Conservation (phyloP, 2,113 vertebrate species). For the Rhinolophus ferrumequinum region DNA sequence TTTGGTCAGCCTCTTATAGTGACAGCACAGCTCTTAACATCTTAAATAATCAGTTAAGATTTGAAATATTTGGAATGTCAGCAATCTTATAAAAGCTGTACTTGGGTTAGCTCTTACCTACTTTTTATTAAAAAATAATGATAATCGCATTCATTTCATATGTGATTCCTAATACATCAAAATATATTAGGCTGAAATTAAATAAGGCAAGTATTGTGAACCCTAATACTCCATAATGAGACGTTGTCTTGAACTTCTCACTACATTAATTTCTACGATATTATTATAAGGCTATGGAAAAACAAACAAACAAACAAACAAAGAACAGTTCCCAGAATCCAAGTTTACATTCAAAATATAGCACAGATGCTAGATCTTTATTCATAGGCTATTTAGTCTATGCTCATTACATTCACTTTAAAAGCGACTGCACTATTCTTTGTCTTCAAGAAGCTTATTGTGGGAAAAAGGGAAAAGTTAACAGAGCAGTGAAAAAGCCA, state of each 20-base stretch:
- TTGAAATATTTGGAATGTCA: background rate
- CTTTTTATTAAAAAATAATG: background rate
- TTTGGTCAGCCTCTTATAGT: background rate
- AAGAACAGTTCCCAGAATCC: background rate
- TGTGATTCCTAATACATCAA: background rate
- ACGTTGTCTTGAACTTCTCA: background rate
- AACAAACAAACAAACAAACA: too few species aligned
- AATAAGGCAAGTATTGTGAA: background rate
- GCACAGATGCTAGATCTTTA: background rate
- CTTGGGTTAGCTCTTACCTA: background rate
- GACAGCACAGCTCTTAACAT: background rate
- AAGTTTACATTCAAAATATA: background rate
- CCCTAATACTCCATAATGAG: background rate
- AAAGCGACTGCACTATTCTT: background rate
- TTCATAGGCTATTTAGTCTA: background rate
- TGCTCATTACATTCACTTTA: background rate
- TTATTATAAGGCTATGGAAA: background rate
- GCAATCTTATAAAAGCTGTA: background rate
- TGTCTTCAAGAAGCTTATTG: background rate
- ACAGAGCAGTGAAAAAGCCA: background rate
- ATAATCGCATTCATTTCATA: background rate
- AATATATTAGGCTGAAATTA: background rate
- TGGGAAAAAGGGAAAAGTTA: background rate
- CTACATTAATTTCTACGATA: background rate
- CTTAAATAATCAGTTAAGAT: background rate